Percentiles rank a stretch among this genome's conserved stretches.
phyloP scores from a whole-genome alignment of 2,888 invertebrate species.

The Mactromeris polynyma region DNA sequence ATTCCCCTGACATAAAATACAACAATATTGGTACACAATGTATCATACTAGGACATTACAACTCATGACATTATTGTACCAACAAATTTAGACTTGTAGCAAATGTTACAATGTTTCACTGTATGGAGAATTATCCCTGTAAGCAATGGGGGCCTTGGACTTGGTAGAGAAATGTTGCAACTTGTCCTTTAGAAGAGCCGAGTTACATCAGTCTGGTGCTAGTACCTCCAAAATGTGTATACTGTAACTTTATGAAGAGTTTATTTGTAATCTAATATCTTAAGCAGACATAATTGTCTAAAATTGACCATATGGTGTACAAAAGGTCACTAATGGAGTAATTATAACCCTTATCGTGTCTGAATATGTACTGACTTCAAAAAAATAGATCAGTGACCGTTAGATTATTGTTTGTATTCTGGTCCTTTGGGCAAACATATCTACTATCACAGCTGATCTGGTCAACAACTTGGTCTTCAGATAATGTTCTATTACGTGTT shows the following conservation, averaged over 20 bases:
- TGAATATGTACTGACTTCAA: background rate
- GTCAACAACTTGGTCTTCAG: background rate
- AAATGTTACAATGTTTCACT: background rate
- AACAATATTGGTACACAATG: background rate
- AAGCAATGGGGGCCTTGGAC: background rate
- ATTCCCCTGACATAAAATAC: no score
- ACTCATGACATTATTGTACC: background rate
- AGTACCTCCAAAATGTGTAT: no score
- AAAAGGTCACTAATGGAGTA: background rate
- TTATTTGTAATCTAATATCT: conserved; percentile 30
- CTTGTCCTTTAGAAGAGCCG: no score
- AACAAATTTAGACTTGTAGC: background rate
- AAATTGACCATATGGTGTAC: conserved; percentile 33
- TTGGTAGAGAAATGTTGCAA: no score
- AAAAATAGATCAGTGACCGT: background rate
- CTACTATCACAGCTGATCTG: background rate
- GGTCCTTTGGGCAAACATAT: background rate
- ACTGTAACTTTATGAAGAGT: conserved; percentile 1
- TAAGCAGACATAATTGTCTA: conserved; percentile 30
- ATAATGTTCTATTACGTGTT: background rate
- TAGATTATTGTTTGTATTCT: background rate
- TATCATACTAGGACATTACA: background rate
- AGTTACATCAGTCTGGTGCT: no score
- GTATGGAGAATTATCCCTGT: background rate
- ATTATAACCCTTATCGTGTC: conserved; percentile 5